Conservation (phyloP, 1,140 invertebrate species). For the Sminthurides bifidus region DNA sequence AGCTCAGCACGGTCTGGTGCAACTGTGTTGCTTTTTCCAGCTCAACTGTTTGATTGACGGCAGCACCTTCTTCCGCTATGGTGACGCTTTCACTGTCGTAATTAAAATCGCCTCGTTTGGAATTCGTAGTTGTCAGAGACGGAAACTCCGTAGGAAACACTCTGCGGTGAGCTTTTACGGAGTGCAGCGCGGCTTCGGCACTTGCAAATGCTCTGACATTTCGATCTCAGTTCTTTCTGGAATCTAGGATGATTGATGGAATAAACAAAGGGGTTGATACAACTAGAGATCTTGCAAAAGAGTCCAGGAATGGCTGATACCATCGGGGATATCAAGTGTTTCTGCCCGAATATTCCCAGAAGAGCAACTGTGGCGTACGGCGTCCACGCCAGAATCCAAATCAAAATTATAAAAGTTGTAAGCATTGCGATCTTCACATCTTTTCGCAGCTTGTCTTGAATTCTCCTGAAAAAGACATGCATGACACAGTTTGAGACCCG, state of each 20-base stretch:
- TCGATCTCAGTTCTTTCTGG: conserved; percentile 42
- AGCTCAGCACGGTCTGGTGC: too few relatives aligned
- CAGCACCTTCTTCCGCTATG: too few relatives aligned
- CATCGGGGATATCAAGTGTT: conserved; percentile 45
- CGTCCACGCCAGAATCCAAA: conserved; percentile 65
- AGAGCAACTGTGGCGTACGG: conserved; percentile 60
- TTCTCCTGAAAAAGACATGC: background rate
- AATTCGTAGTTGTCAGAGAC: too few relatives aligned
- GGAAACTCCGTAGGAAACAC: too few relatives aligned
- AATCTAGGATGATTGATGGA: conserved; percentile 48
- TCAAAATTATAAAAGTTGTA: conserved; percentile 50
- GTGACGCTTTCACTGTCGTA: too few relatives aligned
- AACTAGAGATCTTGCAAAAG: conserved; percentile 60
- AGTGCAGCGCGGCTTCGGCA: too few relatives aligned
- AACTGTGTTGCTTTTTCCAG: too few relatives aligned
- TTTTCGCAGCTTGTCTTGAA: background rate
- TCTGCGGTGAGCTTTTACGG: too few relatives aligned
- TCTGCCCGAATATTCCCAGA: conserved; percentile 50
- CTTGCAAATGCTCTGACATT: too few relatives aligned
- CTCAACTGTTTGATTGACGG: too few relatives aligned
- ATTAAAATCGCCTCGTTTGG: too few relatives aligned
- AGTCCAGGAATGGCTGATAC: conserved; percentile 60
- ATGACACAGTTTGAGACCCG: too few relatives aligned
- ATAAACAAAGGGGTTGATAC: conserved; percentile 62
- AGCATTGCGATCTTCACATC: conserved; percentile 54